These are phyloP conservation scores for Hormiphora californensis DNA, from an alignment of 37 sponge, comb jelly and placozoan genomes.

Conservation along the genomic window DNA sequence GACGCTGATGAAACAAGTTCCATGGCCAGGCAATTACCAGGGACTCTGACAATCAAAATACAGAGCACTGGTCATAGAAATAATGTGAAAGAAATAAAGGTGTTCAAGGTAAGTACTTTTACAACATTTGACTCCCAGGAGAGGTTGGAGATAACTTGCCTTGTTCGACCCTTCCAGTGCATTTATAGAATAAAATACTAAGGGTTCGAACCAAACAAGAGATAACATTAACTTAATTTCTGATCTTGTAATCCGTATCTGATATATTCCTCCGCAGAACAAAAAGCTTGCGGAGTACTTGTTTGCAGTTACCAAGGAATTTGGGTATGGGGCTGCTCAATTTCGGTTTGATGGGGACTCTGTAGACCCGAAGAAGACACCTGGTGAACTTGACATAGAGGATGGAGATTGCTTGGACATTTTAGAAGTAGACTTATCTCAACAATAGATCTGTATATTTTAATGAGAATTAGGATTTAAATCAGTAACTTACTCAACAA, in stretches of 20 bases:
- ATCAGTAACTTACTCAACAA: too few relatives aligned
- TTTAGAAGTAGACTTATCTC: too few relatives aligned
- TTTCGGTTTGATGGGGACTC: slow-evolving; percentile 22
- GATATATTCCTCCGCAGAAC: background rate
- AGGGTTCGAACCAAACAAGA: too few relatives aligned
- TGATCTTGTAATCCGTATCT: too few relatives aligned
- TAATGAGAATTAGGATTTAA: too few relatives aligned
- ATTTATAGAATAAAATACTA: too few relatives aligned
- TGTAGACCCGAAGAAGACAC: background rate
- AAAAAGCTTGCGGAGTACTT: slow-evolving; percentile 10
- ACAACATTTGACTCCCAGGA: too few relatives aligned
- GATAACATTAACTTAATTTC: background rate
- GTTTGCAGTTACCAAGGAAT: background rate
- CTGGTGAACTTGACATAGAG: background rate
- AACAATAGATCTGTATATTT: too few relatives aligned
- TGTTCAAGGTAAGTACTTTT: slow-evolving; percentile 38
- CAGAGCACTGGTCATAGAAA: background rate
- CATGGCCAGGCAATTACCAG: background rate
- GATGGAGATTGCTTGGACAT: slow-evolving; percentile 46
- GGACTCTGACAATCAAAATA: slow-evolving; percentile 3
- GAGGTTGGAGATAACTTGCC: too few relatives aligned
- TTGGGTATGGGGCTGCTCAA: slow-evolving; percentile 41
- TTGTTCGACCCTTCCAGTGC: too few relatives aligned
- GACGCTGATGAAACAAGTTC: background rate
- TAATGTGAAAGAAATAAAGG: slow-evolving; percentile 5